phyloP scores from a whole-genome alignment of 2,888 invertebrate species.

The Drosophila putrida region DNA sequence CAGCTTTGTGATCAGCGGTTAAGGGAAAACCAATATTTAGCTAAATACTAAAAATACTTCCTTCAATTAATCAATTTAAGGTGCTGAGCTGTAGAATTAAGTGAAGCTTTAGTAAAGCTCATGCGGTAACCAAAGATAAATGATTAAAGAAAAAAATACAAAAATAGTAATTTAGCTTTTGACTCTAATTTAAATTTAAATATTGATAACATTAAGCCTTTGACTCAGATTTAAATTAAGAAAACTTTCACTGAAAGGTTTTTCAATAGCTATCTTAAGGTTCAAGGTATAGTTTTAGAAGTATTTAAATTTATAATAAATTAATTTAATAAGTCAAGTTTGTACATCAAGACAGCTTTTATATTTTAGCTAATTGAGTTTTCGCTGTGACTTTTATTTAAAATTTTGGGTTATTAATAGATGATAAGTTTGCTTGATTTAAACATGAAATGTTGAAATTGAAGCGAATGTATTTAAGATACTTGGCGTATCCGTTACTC shows the following conservation, averaged over 20 bases:
- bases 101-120: too few relatives aligned
- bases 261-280: too few relatives aligned
- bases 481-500: neutral
- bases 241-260: too few relatives aligned
- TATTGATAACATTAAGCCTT: too few relatives aligned
- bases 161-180: too few relatives aligned
- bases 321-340: neutral
- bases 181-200: too few relatives aligned
- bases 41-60: too few relatives aligned
- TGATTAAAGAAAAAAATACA: too few relatives aligned
- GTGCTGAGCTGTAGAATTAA: neutral
- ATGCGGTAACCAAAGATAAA: too few relatives aligned
- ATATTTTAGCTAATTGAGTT: neutral
- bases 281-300: too few relatives aligned
- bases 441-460: slow-evolving; percentile 3
- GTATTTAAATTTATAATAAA: too few relatives aligned
- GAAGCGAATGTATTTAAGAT: neutral
- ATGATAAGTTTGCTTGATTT: neutral
- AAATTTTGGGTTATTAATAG: neutral
- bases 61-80: neutral
- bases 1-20: neutral
- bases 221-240: too few relatives aligned
- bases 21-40: neutral
- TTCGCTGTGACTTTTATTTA: neutral
- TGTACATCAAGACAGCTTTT: neutral